Evolutionary conservation across 1,140 invertebrate species (phyloP).

Genomic region (Cotesia vestalis): DNA sequence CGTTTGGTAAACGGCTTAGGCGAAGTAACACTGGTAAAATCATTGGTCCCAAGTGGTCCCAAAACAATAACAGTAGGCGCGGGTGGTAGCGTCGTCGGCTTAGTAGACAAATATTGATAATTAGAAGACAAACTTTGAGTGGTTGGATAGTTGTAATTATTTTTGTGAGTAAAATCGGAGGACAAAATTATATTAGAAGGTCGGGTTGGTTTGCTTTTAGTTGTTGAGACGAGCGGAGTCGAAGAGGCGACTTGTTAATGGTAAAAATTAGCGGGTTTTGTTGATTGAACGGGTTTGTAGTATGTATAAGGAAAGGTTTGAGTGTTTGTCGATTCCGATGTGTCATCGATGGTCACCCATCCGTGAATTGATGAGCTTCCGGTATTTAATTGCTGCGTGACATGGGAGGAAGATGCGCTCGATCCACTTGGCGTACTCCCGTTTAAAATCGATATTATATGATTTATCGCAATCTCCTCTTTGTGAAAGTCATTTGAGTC

Average conservation of each 20-base stretch:
- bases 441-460: constrained; percentile 75
- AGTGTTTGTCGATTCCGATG: constrained; percentile 47
- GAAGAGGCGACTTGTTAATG: constrained; percentile 53
- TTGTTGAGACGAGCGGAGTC: constrained; percentile 42
- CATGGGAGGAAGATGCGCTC: not conserved
- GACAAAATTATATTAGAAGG: constrained; percentile 19
- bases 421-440: constrained; percentile 65
- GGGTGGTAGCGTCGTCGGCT: constrained; percentile 64
- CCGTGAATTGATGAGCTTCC: constrained; percentile 61
- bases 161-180: constrained; percentile 20
- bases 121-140: constrained; percentile 43
- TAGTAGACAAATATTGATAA: constrained; percentile 48
- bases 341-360: constrained; percentile 65
- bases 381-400: constrained; percentile 30
- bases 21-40: constrained; percentile 61
- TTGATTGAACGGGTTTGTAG: constrained; percentile 47
- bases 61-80: constrained; percentile 79
- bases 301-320: constrained; percentile 54
- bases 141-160: constrained; percentile 13
- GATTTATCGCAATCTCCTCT: constrained; percentile 64
- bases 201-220: constrained; percentile 20
- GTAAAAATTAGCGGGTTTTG: constrained; percentile 56
- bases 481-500: constrained; percentile 52
- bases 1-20: constrained; percentile 55
- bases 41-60: constrained; percentile 63